These are phyloP conservation scores for Proterorhinus semilunaris DNA, from an alignment of 2,113 vertebrate species.

Conservation along the genomic window DNA sequence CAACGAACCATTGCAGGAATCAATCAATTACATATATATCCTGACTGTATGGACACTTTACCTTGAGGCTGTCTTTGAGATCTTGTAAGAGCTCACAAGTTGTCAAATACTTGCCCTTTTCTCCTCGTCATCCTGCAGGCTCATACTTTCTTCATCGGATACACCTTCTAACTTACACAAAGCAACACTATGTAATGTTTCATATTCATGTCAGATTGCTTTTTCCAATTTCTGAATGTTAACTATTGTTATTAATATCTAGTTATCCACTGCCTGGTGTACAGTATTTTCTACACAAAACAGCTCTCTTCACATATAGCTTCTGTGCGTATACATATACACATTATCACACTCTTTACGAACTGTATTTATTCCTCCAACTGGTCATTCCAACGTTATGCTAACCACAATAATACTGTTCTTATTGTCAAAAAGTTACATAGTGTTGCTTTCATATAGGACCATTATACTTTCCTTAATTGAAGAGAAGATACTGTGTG, in stretches of 20 bases:
- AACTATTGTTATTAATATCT: background rate
- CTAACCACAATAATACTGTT: background rate
- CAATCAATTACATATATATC: constrained; percentile 35
- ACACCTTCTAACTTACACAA: background rate
- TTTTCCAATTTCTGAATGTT: background rate
- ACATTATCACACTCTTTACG: background rate
- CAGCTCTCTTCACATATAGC: too few relatives aligned
- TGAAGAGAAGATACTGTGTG: constrained; percentile 36
- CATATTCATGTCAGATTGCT: background rate
- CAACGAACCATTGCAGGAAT: constrained; percentile 36
- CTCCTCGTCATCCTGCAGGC: constrained; percentile 44
- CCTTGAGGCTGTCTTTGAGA: constrained; percentile 49
- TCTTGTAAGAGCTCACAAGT: constrained; percentile 40
- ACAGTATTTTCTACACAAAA: background rate
- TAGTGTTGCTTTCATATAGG: constrained; percentile 1
- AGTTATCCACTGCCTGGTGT: background rate
- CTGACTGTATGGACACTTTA: constrained; percentile 43
- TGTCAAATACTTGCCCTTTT: constrained; percentile 55
- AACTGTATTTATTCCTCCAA: background rate
- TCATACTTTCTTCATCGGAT: constrained; percentile 39
- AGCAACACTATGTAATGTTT: constrained; percentile 2
- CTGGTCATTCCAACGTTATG: background rate
- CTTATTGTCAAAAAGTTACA: background rate
- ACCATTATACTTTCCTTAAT: constrained; percentile 1
- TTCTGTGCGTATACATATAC: background rate